Evolutionary conservation across 1,140 invertebrate genomes (phyloP).

Genomic region (Scaptomyza montana): DNA sequence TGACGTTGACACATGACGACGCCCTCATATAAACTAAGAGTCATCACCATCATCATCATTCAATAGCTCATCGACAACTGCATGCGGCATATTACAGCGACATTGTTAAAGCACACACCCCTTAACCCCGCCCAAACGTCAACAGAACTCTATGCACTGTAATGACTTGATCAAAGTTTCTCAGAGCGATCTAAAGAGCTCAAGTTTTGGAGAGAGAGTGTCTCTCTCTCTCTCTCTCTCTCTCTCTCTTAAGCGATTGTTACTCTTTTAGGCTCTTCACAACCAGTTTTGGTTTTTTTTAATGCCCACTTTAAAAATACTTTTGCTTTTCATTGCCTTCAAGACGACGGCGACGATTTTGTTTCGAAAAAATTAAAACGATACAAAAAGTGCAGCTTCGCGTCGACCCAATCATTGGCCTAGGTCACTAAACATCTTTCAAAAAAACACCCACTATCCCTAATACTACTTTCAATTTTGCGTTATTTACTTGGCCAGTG

Average conservation of each 20-base stretch:
- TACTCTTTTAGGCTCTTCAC: constrained; percentile 68
- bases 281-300: constrained; percentile 63
- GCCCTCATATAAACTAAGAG: constrained; percentile 29
- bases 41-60: constrained; percentile 33
- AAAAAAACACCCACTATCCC: background rate
- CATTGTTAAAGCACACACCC: constrained; percentile 16
- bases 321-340: constrained; percentile 81
- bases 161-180: constrained; percentile 22
- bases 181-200: constrained; percentile 13
- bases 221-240: too few species aligned
- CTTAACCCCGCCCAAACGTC: background rate
- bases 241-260: constrained; percentile 57
- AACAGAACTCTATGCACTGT: background rate
- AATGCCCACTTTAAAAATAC: constrained; percentile 81
- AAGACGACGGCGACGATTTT: constrained; percentile 57
- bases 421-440: constrained; percentile 51
- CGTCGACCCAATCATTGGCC: constrained; percentile 53
- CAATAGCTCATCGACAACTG: constrained; percentile 63
- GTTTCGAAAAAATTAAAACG: constrained; percentile 24
- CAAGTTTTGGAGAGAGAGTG: constrained; percentile 1
- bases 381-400: constrained; percentile 31
- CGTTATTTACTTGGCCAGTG: background rate
- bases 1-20: constrained; percentile 61
- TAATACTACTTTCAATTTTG: constrained; percentile 1
- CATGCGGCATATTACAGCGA: constrained; percentile 55